Conservation (phyloP, 2,888 invertebrate species). For the Trichacis sp. region DNA sequence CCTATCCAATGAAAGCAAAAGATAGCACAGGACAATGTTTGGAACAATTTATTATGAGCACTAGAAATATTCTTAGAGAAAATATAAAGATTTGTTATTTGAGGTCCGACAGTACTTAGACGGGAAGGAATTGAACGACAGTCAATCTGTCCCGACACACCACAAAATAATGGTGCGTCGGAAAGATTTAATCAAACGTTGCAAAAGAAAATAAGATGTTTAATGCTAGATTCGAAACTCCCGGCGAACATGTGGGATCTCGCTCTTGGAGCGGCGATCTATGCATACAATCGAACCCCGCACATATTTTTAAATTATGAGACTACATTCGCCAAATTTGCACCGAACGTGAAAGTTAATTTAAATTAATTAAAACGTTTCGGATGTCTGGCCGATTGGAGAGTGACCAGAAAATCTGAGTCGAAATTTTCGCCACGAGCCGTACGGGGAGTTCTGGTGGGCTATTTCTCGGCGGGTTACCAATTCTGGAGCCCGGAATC, state of each 20-base stretch:
- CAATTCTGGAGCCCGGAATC: conserved; percentile 25
- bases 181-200: too few relatives aligned
- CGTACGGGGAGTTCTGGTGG: conserved; percentile 31
- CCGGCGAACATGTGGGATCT: too few relatives aligned
- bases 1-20: too few relatives aligned
- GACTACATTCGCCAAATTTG: too few relatives aligned
- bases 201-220: too few relatives aligned
- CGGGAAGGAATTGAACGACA: too few relatives aligned
- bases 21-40: conserved; percentile 30
- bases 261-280: too few relatives aligned
- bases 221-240: too few relatives aligned
- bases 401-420: conserved; percentile 11
- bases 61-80: conserved; percentile 30
- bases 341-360: conserved; percentile 12
- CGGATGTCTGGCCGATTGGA: conserved; percentile 27
- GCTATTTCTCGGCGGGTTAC: too few relatives aligned
- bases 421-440: conserved; percentile 8
- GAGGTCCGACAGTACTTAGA: conserved; percentile 35
- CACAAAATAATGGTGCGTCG: too few relatives aligned
- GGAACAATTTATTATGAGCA: conserved; percentile 31
- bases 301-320: too few relatives aligned
- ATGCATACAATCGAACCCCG: too few relatives aligned
- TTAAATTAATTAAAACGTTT: conserved; percentile 25
- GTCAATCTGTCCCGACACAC: conserved; percentile 10
- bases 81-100: conserved; percentile 40